Base-by-base conservation (phyloP, 2,797 vertebrate species). In the Eupleurogrammus muticus region DNA sequence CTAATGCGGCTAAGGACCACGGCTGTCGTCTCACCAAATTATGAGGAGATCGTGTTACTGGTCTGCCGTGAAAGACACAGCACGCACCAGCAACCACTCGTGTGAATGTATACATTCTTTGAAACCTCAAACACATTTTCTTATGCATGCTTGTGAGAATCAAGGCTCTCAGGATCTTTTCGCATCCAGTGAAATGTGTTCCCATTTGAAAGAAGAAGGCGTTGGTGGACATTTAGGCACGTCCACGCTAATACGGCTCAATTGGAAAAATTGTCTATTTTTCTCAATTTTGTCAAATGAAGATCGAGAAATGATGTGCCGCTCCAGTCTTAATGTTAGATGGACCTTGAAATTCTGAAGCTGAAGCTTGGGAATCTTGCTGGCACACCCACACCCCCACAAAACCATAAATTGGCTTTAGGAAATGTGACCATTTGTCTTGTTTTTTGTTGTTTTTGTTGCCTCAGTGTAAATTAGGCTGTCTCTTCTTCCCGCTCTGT, bases 1-100 rank as follows among this genome's bases (percentile, higher is more conserved):
- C 59, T 74, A 70, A 81, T 74, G 56, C n/a, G 21, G 70, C 73
- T 47, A 64, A 73, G 61, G 84, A 80, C 75, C 73, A 14, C 60
- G 19, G 53, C 69, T 46, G 63, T 73, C 48, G 20, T 86, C 85
- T 76, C 75, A 59, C 54, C 66, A 56, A 75, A 80, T 56, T 79
- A 80, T 52, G 38, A 12, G 19, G 49, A 72, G 80, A 81, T 89
- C 47, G 2, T 49, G 38, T 83, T 88, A 79, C 85, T 9, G 50
- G 38, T 42, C 56, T 44, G 68, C 53, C 70, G 5, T 61, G 44
- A 47, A 82, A 79, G 79, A 74, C 77, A 60, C 62, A 20, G 53
- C 51, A 5, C 24, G 73, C 70, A 32, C 28, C 28, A 47, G 62
- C 19, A 74, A 79, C 42, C 56, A 4, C 80, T 60, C 8, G 11